Percentiles rank a stretch among this genome's conserved stretches.
phyloP scores from a whole-genome alignment of 2,797 vertebrate species.

The Smutsia gigantea region DNA sequence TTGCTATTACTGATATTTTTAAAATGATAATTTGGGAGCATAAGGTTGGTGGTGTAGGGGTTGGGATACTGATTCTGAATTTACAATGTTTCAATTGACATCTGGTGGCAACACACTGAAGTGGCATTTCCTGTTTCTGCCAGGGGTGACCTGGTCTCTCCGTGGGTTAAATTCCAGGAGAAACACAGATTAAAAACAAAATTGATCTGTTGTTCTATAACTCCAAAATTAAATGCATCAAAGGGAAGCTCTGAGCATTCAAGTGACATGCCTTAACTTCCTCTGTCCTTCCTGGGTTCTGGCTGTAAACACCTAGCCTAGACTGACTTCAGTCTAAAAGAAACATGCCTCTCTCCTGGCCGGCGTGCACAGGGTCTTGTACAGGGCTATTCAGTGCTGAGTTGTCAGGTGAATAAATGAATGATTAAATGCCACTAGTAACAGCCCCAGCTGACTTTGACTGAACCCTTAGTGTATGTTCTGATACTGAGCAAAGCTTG shows the following conservation, averaged over 20 bases:
- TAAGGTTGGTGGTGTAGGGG: not conserved
- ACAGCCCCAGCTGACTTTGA: not conserved
- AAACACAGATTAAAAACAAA: not conserved
- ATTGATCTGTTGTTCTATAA: not conserved
- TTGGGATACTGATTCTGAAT: not conserved
- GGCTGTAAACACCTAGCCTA: not conserved
- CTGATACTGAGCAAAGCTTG: not conserved
- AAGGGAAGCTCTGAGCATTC: not conserved
- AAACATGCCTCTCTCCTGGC: not conserved
- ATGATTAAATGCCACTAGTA: not conserved
- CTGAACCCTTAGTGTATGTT: not conserved
- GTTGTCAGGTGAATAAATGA: not conserved
- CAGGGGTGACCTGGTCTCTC: not conserved
- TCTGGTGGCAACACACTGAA: not conserved
- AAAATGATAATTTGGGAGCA: not conserved
- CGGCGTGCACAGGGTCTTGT: not conserved
- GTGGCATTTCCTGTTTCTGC: not conserved
- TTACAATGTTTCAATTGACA: not conserved
- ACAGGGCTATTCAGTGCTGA: not conserved
- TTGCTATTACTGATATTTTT: not conserved
- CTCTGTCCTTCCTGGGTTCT: not conserved
- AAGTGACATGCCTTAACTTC: fast-evolving
- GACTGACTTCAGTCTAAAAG: not conserved
- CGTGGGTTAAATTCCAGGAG: not conserved
- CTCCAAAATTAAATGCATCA: not conserved